A percentile compares a stretch with the other conserved stretches of the same genome.
phyloP scores from a whole-genome alignment of 1,140 invertebrate species.

The Elysia chlorotica region DNA sequence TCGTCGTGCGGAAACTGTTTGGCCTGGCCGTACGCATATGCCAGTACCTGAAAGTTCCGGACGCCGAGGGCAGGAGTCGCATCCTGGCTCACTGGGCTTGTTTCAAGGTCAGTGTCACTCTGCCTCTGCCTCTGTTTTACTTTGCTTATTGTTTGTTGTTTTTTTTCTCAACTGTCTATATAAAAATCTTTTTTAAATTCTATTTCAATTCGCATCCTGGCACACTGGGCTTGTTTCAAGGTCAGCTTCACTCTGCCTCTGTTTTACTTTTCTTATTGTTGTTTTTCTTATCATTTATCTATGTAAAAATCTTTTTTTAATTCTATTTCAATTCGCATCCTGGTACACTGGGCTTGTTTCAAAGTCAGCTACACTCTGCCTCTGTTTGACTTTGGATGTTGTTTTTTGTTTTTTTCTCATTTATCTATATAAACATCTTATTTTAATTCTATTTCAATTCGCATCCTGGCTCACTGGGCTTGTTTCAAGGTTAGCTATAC shows the following conservation, averaged over 20 bases:
- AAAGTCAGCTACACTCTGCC: conserved; percentile 72
- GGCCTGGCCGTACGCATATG: conserved; percentile 89
- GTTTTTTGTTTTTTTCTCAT: not conserved
- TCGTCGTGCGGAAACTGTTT: conserved; percentile 89
- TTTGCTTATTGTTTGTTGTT: not conserved
- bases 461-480: conserved; percentile 96
- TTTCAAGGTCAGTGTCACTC: conserved; percentile 76
- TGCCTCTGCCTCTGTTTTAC: not conserved
- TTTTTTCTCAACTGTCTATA: not conserved
- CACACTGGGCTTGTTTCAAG: conserved; percentile 98
- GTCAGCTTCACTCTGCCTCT: conserved; percentile 63
- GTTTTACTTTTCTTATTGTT: not conserved
- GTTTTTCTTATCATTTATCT: not conserved
- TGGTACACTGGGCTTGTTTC: conserved; percentile 97
- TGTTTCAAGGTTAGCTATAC: conserved; percentile 82
- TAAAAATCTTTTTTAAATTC: not conserved
- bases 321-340: conserved; percentile 69
- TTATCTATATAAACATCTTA: not conserved
- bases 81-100: conserved; percentile 97
- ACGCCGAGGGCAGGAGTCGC: conserved; percentile 80
- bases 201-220: conserved; percentile 74
- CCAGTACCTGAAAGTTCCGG: conserved; percentile 83
- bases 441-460: conserved; percentile 30
- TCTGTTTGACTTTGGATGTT: not conserved
- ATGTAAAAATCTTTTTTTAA: not conserved